Evolutionary conservation across 2,888 invertebrate genomes (phyloP), one percentile per base, ranked within the genome.

Genomic region (Tipula unca): DNA sequence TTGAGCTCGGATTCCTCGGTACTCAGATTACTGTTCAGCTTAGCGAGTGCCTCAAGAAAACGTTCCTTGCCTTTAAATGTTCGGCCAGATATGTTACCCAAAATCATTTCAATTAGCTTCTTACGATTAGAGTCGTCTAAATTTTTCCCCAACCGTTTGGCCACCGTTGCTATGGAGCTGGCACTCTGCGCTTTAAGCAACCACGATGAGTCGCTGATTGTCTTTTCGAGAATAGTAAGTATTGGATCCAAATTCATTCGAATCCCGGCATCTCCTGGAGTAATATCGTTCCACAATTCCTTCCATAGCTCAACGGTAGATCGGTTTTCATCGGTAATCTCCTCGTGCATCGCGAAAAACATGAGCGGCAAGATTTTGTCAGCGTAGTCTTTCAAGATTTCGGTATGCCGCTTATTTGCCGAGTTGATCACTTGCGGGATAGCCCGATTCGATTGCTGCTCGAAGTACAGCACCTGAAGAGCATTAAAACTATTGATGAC

Each of bases 21-120:
- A 87, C 90, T 88, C 0, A 91, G 87, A 29, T 89, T 89, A 83
- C 90, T 90, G 93, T 95, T 95, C 29, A 97, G 91, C 20, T 94
- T 94, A 0, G 96, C 94, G 4, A 97, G 89, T 0, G 97, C 97
- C 87, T 94, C 93, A 14, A 97, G 90, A 36, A 98, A 91, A 87
- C 95, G 93, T 87, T 97, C 95, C 90, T 98, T 98, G n/a, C 98
- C 98, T 87, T 94, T 94, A 94, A 97, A 98, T 0, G 96, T 97
- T 89, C 97, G 93, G 25, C 98, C 97, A 87, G 94, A 93, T 48
- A 96, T 91, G 0, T 95, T 95, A 85, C 92, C 92, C 1, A 96
- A 90, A 85, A 96, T 90, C 85, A 96, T 93, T 25, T 93, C 92
- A 0, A 96, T 91, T 20, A 98, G 90, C 84, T 92, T 92, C 87